Percentiles rank a stretch among this genome's conserved stretches.
Conservation (phyloP, 1,140 invertebrate species). For the Metopolophium dirhodum region DNA sequence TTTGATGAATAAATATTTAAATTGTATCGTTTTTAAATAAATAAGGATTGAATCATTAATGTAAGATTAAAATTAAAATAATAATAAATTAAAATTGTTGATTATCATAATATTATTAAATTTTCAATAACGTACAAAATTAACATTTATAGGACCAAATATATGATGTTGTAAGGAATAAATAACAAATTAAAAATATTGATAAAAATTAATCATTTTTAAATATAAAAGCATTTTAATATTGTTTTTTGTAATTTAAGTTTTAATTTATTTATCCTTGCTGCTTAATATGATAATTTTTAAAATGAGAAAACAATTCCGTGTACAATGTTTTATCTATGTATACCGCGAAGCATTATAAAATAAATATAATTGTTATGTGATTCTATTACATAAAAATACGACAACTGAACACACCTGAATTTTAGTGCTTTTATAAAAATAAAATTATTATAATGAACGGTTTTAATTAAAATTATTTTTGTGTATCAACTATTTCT, state of each 20-base stretch:
- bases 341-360: neutral
- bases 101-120: neutral
- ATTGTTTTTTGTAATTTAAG: no score
- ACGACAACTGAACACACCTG: neutral
- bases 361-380: neutral
- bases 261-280: neutral
- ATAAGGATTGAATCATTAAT: neutral
- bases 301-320: neutral
- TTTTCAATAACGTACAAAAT: neutral
- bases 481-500: neutral
- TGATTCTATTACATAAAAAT: neutral
- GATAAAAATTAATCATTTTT: neutral
- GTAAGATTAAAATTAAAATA: neutral
- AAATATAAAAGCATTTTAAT: neutral
- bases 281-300: neutral
- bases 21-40: neutral
- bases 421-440: neutral
- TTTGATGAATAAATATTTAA: neutral
- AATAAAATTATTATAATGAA: neutral
- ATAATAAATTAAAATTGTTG: neutral
- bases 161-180: neutral
- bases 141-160: constrained; percentile 2
- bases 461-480: neutral
- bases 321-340: neutral
- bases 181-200: neutral